phyloP scores from a whole-genome alignment of 2,888 invertebrate genomes.

The Latrodectus hesperus region DNA sequence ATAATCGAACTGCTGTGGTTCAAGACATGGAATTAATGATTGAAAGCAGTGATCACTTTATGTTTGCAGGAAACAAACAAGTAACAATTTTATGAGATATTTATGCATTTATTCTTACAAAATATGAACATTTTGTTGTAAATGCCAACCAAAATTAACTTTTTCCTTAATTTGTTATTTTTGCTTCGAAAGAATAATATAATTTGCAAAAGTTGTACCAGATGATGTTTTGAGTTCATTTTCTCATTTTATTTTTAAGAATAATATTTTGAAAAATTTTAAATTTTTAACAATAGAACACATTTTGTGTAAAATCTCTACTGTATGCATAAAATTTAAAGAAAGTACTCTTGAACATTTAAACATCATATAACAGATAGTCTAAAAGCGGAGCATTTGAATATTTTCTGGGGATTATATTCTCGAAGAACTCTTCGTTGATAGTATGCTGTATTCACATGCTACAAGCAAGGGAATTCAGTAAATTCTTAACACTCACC shows the following conservation, averaged over 20 bases:
- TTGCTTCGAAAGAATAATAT: not conserved
- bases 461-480: too few relatives aligned
- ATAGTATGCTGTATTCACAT: too few relatives aligned
- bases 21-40: slow-evolving; percentile 84
- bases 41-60: slow-evolving; percentile 87
- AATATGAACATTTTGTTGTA: not conserved
- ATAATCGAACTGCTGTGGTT: slow-evolving; percentile 83
- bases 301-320: too few relatives aligned
- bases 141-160: not conserved
- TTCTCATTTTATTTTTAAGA: not conserved
- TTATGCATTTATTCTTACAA: not conserved
- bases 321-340: too few relatives aligned
- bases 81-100: slow-evolving; percentile 75
- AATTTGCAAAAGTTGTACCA: not conserved
- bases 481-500: too few relatives aligned
- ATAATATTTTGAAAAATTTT: too few relatives aligned
- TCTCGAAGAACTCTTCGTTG: too few relatives aligned
- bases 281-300: too few relatives aligned
- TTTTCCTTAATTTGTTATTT: not conserved
- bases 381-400: too few relatives aligned
- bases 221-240: not conserved
- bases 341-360: too few relatives aligned
- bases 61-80: slow-evolving; percentile 96
- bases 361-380: too few relatives aligned
- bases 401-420: too few relatives aligned